phyloP scores from a whole-genome alignment of 2,113 vertebrate species.

The Ancistrus triradiatus region DNA sequence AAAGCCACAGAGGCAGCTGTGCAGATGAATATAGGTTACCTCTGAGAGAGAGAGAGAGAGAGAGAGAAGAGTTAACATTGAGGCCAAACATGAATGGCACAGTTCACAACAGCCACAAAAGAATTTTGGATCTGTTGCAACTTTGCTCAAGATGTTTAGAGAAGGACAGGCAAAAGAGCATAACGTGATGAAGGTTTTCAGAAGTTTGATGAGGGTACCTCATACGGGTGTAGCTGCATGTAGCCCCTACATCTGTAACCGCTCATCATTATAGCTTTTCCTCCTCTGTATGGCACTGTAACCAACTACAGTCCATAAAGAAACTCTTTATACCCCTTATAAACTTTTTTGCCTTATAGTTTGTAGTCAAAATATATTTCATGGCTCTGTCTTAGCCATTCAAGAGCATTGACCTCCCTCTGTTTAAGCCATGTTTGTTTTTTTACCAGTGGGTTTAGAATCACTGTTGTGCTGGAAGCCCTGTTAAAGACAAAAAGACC shows the following conservation, averaged over 20 bases:
- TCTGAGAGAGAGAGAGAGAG: not conserved
- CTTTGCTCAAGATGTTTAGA: slow-evolving; percentile 47
- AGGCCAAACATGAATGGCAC: slow-evolving; percentile 11
- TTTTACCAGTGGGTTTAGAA: too few species aligned
- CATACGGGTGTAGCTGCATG: slow-evolving; percentile 40
- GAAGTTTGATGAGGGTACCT: slow-evolving; percentile 38
- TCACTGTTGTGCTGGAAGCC: too few species aligned
- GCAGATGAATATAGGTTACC: slow-evolving; percentile 18
- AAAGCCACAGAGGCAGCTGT: slow-evolving; percentile 27
- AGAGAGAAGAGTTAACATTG: not conserved
- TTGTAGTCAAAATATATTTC: too few species aligned
- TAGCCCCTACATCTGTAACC: slow-evolving; percentile 18
- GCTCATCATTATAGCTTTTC: slow-evolving; percentile 15
- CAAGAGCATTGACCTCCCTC: too few species aligned
- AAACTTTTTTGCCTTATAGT: too few species aligned
- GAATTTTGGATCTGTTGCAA: slow-evolving; percentile 48
- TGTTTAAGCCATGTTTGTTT: too few species aligned
- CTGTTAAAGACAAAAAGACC: too few species aligned
- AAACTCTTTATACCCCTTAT: too few species aligned
- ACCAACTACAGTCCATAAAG: too few species aligned
- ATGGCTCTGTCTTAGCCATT: too few species aligned
- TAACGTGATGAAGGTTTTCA: slow-evolving; percentile 41
- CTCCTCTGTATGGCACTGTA: too few species aligned
- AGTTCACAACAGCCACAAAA: slow-evolving; percentile 32
- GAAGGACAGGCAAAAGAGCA: slow-evolving; percentile 46